Base-by-base conservation (phyloP, 2,797 vertebrate species). In the Betta splendens region DNA sequence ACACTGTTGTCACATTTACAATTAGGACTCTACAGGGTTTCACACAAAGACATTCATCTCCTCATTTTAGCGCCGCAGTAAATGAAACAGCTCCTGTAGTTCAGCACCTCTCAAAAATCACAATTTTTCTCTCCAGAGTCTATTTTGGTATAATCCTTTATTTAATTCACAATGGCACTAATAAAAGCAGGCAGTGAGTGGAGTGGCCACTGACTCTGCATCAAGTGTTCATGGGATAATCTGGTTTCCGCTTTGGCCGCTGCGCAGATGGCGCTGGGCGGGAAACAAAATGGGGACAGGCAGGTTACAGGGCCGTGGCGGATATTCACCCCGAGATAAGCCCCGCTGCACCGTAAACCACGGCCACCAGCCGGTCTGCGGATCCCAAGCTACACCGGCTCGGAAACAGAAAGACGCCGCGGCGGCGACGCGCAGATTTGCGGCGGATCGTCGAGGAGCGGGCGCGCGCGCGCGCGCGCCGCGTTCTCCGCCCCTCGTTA, bases 251-350 rank as follows among this genome's bases (percentile, higher is more conserved):
- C 83, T 84, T 71, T 86, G 80, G 82, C 75, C 68, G 65, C 54
- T 64, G 79, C 55, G 80, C 91, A 92, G 91, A 91, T 91, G 89
- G 90, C 48, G 25, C 37, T 60, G 66, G 64, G 62, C 73, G 63
- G 33, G 49, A 23, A 48, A 73, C 74, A 75, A 83, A 86, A 75
- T 69, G 73, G 84, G 82, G 75, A 83, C 80, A 85, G 74, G 49
- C 74, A 75, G 73, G 63, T 72, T 61, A 63, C 75, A 72, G 68
- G 73, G 68, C 73, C 42, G 57, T 37, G 74, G 40, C 51, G 21
- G 79, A 85, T 84, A 79, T 85, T 80, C 79, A 84, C 81, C 78
- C 61, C 56, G 56, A 42, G 83, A 80, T 90, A 90, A 92, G 85
- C 85, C 64, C 68, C 69, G 61, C 72, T 70, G 81, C 72, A 79